phyloP scores from a whole-genome alignment of 2,797 vertebrate species.

The Enteromius unitaeniatus region DNA sequence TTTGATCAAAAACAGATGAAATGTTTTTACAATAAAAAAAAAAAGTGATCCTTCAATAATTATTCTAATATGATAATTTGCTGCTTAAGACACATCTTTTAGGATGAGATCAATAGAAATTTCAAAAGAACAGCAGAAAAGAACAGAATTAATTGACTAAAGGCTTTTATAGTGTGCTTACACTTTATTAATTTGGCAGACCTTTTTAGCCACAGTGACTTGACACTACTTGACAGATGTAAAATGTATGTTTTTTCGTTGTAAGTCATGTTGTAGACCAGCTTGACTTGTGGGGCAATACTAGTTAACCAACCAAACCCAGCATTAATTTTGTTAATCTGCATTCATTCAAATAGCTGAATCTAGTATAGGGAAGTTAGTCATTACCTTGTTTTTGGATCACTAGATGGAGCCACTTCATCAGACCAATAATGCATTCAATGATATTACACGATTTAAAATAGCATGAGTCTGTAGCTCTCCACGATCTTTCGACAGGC shows the following conservation, averaged over 20 bases:
- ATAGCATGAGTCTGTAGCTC: background rate
- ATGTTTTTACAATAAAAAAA: background rate
- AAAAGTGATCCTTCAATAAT: background rate
- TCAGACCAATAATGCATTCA: background rate
- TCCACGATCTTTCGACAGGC: background rate
- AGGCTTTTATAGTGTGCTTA: background rate
- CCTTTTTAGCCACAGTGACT: background rate
- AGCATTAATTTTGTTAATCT: background rate
- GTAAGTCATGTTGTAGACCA: background rate
- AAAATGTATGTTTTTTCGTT: no score
- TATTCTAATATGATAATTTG: background rate
- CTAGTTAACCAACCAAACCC: background rate
- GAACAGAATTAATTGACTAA: no score
- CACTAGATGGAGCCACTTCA: slow-evolving; percentile 32
- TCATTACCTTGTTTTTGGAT: background rate
- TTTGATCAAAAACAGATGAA: background rate
- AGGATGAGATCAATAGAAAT: no score
- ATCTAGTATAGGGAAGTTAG: background rate
- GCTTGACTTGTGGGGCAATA: background rate
- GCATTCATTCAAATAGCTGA: background rate
- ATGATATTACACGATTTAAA: background rate
- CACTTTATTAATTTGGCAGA: background rate
- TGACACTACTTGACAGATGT: no score
- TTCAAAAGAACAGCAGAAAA: no score
- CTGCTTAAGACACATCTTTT: background rate